phyloP scores from a whole-genome alignment of 92 coral and sea anemone genomes.

The Porites cylindrica region DNA sequence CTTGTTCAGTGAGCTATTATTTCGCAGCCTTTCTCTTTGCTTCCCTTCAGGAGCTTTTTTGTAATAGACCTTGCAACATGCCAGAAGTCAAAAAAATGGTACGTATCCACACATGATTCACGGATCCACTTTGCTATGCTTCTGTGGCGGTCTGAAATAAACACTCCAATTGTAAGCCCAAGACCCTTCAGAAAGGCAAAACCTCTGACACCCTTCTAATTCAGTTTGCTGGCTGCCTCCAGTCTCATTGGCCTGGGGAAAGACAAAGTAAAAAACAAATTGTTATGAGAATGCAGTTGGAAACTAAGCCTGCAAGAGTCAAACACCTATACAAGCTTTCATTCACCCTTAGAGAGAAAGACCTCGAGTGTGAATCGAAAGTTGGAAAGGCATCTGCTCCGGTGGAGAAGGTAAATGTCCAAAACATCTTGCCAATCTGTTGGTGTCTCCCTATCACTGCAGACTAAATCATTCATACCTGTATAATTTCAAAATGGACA shows the following conservation, averaged over 20 bases:
- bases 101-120: conserved; percentile 1
- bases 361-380: no score
- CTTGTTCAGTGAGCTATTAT: conserved; percentile 29
- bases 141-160: not conserved
- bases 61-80: conserved; percentile 6
- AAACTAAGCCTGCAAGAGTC: no score
- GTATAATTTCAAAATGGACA: not conserved
- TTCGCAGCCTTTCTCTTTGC: conserved; percentile 57
- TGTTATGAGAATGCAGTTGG: no score
- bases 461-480: not conserved
- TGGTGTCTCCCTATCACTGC: no score
- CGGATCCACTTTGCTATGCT: conserved; percentile 72
- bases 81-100: not conserved
- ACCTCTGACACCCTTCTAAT: no score
- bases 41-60: conserved; percentile 45
- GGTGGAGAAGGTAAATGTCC: no score
- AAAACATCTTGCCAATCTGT: no score
- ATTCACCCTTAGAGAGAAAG: no score
- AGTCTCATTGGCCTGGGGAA: conserved; percentile 68
- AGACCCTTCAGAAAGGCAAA: no score
- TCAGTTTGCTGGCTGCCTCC: conserved; percentile 33
- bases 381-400: no score
- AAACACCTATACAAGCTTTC: no score
- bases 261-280: not conserved
- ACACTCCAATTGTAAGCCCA: no score